Base-by-base conservation (phyloP, 1,140 invertebrate species). In the Aphaenogaster rudis region DNA sequence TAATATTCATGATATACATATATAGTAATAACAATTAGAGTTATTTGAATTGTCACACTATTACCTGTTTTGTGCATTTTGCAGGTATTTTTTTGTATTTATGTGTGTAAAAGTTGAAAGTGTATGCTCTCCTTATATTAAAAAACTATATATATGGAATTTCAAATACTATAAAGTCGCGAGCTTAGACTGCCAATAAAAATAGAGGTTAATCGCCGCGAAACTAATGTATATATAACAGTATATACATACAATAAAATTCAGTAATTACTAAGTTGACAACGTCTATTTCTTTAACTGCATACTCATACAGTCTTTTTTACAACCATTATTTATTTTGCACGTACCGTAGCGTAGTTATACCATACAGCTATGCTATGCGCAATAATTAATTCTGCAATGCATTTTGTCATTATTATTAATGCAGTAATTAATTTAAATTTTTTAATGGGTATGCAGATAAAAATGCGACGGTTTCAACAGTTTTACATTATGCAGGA, bases 401-500 rank as follows among this genome's bases (percentile, higher is more conserved):
- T 54, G 4, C 9, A n/a, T 52, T 50, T 52, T 54, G 50, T 13
- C 8, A 67, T 57, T 39, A 52, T 72, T 33, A 54, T 74, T 57
- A 76, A 77, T 28, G 8, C 8, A 77, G 4, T 28, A 67, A 67
- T 59, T 72, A 57, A 85, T 45, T 78, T n/a, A 11, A 13, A 69
- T 45, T 45, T 28, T 50, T 50, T 63, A 28, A 85, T 54, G 78
- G 48, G 67, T 78, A 89, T 61, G 88, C 84, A 86, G 88, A 72
- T 77, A 76, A 89, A 89, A 69, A 66, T 74, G 39, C 33, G 77
- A 48, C 54, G 42, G 59, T 28, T 88, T 54, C 1, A 63, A 39
- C 72, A 57, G 54, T 42, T 48, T 87, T 52, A 90, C 74, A 90
- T 87, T 82, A 84, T 82, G 87, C 64, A 79, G 76, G 72, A 77